Percentiles rank a stretch among this genome's conserved stretches.
phyloP scores from a whole-genome alignment of 1,140 invertebrate species.

The Campodea augens region DNA sequence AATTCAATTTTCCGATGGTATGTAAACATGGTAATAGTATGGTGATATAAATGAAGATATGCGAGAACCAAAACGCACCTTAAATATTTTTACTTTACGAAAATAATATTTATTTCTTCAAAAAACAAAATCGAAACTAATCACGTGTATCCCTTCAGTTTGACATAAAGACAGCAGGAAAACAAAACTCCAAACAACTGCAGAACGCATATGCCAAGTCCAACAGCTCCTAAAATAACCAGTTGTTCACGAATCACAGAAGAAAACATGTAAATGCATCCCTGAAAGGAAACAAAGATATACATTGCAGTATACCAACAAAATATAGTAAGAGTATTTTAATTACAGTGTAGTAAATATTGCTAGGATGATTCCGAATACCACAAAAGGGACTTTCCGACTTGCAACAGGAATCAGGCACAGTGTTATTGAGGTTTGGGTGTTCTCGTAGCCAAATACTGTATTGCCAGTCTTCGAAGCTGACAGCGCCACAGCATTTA shows the following conservation, averaged over 20 bases:
- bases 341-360: conserved; percentile 58
- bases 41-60: too few species aligned
- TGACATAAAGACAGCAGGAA: conserved; percentile 56
- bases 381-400: conserved; percentile 44
- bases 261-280: conserved; percentile 51
- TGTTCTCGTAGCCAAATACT: conserved; percentile 38
- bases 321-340: too few species aligned
- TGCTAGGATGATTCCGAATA: conserved; percentile 55
- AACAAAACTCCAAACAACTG: conserved; percentile 64
- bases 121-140: too few species aligned
- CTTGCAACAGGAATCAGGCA: conserved; percentile 73
- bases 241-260: conserved; percentile 52
- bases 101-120: too few species aligned
- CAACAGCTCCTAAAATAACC: conserved; percentile 60
- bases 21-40: too few species aligned
- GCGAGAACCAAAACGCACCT: too few species aligned
- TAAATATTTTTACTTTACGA: too few species aligned
- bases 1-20: too few species aligned
- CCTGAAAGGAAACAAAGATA: conserved; percentile 35
- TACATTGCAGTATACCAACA: too few species aligned
- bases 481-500: conserved; percentile 57
- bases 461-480: conserved; percentile 50
- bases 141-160: too few species aligned
- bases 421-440: conserved; percentile 21
- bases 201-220: conserved; percentile 56